Conservation (phyloP, 2,797 vertebrate species). For the Pangasius larnaudii region DNA sequence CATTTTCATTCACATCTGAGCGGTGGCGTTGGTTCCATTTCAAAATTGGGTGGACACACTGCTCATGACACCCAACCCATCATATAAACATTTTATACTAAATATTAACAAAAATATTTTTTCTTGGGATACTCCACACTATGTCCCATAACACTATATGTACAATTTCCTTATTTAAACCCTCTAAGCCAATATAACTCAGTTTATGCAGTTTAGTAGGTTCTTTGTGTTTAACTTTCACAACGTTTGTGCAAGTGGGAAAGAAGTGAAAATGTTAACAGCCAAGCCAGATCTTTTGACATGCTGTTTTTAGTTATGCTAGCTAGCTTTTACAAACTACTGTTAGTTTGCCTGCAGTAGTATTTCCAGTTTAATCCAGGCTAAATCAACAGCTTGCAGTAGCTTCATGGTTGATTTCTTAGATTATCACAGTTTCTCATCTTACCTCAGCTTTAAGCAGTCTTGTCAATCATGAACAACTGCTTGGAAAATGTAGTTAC, state of each 20-base stretch:
- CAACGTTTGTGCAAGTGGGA: not conserved
- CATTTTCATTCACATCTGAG: slow-evolving; percentile 59
- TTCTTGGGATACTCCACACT: not conserved
- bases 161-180: not conserved
- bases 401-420: not conserved
- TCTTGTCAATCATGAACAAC: not conserved
- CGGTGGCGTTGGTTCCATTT: slow-evolving; percentile 6
- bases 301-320: not conserved
- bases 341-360: not conserved
- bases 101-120: not conserved
- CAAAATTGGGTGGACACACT: slow-evolving; percentile 23
- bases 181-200: too few species aligned
- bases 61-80: not conserved
- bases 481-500: not conserved
- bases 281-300: not conserved
- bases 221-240: not conserved
- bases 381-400: not conserved
- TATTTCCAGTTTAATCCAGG: not conserved
- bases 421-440: not conserved
- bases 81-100: not conserved
- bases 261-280: not conserved
- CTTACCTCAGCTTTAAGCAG: not conserved
- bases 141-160: not conserved
- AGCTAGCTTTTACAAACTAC: not conserved
- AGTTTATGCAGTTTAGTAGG: not conserved